phyloP scores from a whole-genome alignment of 2,888 invertebrate genomes.

The Nymphalis urticae region DNA sequence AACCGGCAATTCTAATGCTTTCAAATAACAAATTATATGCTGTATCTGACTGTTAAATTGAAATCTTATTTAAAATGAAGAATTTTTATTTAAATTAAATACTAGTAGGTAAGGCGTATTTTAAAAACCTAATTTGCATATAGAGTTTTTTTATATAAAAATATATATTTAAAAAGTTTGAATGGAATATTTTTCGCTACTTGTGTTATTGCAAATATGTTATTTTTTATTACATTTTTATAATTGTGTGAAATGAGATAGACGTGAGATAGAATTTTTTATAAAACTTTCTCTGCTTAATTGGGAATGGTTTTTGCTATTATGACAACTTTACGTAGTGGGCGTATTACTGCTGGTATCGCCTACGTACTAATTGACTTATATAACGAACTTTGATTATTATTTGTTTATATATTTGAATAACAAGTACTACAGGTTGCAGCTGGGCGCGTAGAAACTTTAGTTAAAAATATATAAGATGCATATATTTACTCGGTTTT shows the following conservation, averaged over 20 bases:
- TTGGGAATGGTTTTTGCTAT: constrained; percentile 58
- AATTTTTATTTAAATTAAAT: no score
- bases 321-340: constrained; percentile 54
- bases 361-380: constrained; percentile 28
- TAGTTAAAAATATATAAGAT: no score
- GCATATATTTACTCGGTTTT: no score
- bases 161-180: not conserved
- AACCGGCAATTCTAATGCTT: constrained; percentile 10
- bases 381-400: constrained; percentile 14
- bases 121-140: no score
- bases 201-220: not conserved
- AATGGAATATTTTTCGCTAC: not conserved
- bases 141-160: no score
- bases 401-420: no score
- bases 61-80: no score
- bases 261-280: constrained; percentile 57
- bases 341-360: constrained; percentile 35
- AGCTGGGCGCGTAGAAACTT: no score
- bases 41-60: no score
- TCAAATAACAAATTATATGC: no score
- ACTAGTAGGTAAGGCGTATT: no score
- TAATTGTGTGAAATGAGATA: constrained; percentile 46
- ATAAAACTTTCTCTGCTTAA: constrained; percentile 72
- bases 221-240: constrained; percentile 13
- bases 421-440: no score